A percentile compares a stretch with the other conserved stretches of the same genome.
phyloP scores from a whole-genome alignment of 1,140 invertebrate genomes.

The Grapholita molesta region DNA sequence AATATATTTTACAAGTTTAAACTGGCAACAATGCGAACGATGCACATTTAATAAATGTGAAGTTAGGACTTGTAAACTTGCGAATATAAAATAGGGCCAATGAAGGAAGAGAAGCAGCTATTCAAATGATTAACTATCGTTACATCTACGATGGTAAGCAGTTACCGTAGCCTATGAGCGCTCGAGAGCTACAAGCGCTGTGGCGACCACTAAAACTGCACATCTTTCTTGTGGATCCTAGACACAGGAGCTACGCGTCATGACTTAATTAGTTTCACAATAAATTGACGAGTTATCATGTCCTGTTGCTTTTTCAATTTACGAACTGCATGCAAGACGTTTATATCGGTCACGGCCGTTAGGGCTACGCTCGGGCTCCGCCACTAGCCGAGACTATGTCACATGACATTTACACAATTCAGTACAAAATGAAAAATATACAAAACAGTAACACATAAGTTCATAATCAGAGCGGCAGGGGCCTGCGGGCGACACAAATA shows the following conservation, averaged over 20 bases:
- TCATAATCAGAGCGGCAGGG: background rate
- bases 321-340: background rate
- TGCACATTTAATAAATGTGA: too few species aligned
- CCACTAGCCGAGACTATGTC: constrained; percentile 23
- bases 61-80: background rate
- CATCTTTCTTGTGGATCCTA: too few species aligned
- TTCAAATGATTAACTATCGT: background rate
- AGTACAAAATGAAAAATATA: constrained; percentile 15
- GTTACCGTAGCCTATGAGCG: too few species aligned
- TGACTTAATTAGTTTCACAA: too few species aligned
- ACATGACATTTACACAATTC: background rate
- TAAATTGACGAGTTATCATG: too few species aligned
- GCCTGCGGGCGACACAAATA: background rate
- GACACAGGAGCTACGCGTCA: too few species aligned
- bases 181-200: too few species aligned
- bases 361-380: background rate
- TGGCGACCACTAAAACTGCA: too few species aligned
- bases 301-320: background rate
- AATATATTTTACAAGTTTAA: background rate
- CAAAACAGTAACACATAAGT: constrained; percentile 1
- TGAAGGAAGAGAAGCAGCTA: background rate
- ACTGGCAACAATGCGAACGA: background rate
- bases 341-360: background rate
- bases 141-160: background rate
- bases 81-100: background rate